Evolutionary conservation across 2,797 vertebrate genomes (phyloP).

Genomic region (Typhlichthys subterraneus): DNA sequence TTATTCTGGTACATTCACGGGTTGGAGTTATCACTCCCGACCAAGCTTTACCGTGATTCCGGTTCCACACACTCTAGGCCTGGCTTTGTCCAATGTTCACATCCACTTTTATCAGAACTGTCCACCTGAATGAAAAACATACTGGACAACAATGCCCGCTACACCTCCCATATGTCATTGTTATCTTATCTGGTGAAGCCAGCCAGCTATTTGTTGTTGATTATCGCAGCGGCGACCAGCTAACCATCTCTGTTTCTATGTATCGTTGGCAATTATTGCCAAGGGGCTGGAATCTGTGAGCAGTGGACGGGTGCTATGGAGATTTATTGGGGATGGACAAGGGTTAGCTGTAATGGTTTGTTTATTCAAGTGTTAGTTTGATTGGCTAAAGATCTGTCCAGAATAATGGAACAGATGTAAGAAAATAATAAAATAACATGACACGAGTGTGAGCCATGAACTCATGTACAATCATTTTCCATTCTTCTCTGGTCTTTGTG

Average conservation of each 20-base stretch:
- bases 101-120: constrained; percentile 48
- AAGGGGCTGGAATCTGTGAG: constrained; percentile 66
- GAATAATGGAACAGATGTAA: constrained; percentile 43
- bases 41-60: constrained; percentile 43
- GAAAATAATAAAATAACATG: constrained; percentile 40
- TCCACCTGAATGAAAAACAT: constrained; percentile 22
- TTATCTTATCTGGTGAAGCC: constrained; percentile 68
- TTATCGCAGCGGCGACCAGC: constrained; percentile 31
- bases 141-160: constrained; percentile 23
- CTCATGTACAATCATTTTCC: constrained; percentile 33
- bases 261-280: constrained; percentile 61
- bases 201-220: constrained; percentile 48
- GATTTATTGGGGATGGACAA: constrained; percentile 67
- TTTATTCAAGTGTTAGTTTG: constrained; percentile 67
- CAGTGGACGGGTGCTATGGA: constrained; percentile 77
- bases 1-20: constrained; percentile 51
- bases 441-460: constrained; percentile 38
- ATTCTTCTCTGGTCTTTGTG: constrained; percentile 31
- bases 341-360: constrained; percentile 53
- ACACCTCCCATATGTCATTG: constrained; percentile 21
- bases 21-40: constrained; percentile 42
- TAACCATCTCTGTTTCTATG: constrained; percentile 46
- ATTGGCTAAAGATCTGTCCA: constrained; percentile 57
- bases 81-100: constrained; percentile 40
- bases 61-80: constrained; percentile 25